Base-by-base conservation (phyloP, 2,797 vertebrate genomes). In the Melanotaenia pygmaea region DNA sequence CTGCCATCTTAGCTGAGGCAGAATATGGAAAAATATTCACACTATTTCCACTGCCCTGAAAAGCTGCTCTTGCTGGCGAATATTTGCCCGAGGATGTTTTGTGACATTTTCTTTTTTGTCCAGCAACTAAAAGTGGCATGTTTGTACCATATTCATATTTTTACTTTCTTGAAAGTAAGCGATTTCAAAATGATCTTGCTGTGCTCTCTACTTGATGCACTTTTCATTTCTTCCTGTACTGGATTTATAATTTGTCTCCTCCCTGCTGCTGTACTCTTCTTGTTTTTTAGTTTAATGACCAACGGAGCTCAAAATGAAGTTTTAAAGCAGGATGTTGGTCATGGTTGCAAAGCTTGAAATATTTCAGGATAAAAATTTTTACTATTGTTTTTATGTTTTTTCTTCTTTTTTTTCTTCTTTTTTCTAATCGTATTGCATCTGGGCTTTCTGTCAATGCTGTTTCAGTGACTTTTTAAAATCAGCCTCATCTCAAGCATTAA, bases 181-280 rank as follows among this genome's bases (percentile, higher is more conserved):
- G n/a, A 12, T 66, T 63, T 54, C 32, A 47, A 12, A 13, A 37
- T n/a, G 18, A 32, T 22, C 68, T 67, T 2, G 34, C 78, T 76
- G 79, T 69, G 47, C 66, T 66, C 66, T 64, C 68, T 37, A 43
- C 65, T 61, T 66, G 51, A 66, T 22, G 26, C 50, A 37, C 65
- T 12, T 59, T 63, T 37, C 43, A 50, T 74, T 60, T 70, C 66
- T 60, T 9, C 62, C 35, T 34, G 50, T 37, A 26, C 34, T 28
- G 1, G 13, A 16, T 61, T 59, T 5, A 30, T 43, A 71, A 76
- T 76, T 64, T 1, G 50, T 30, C 53, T 73, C 1, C 0, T 60
- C 60, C 58, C 28, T 4, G 47, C 38, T 11, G 54, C 66, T 47
- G 45, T 61, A 28, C 43, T 59, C 30, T 53, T 26, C 64, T 59